Base-by-base conservation (phyloP, 2,888 invertebrate species). In the Diaprepes abbreviatus region DNA sequence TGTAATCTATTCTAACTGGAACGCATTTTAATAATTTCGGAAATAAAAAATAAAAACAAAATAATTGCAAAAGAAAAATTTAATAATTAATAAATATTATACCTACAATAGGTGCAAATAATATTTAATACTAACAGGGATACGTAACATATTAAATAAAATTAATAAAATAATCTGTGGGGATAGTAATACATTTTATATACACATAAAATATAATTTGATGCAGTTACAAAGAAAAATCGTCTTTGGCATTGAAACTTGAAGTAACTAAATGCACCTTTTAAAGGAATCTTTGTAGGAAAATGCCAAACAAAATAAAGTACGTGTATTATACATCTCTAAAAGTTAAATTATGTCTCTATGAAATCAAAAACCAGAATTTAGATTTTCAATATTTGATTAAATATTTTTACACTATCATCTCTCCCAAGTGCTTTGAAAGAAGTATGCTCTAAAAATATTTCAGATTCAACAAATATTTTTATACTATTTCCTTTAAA, bases 161-260 rank as follows among this genome's bases (percentile, higher is more conserved):
- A 48, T 48, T 48, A 48, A 12, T 28, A 48, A 50, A 50, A 50
- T 28, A 50, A 50, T 50, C 28, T 28, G 28, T 45, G 45, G 48
- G 48, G 48, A 16, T 16, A 16, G 16, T 28, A 14, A 28, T 50
- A 9, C 48, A 16, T 50, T 50, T 50, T 50, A 50, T 50, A 74
- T 72, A 73, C 72, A 73, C 72, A 74, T 69, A 75, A 66, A 70
- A 71, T 69, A 70, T 59, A 63, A 59, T 66, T 65, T 65, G 54
- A 73, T 55, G 65, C 59, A 63, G 69, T 66, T 58, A 67, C 28
- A 54, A 63, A 52, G 16, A 58, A 64, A 70, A 64, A 24, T 58
- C 14, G 48, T 74, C 77, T 77, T 77, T 76, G 77, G 77, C 74
- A 74, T 74, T 73, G 71, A 72, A 74, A 52, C 28, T 35, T 60